A percentile compares a stretch with the other conserved stretches of the same genome.
phyloP scores from a whole-genome alignment of 2,113 vertebrate genomes.

The Microtus oregoni region DNA sequence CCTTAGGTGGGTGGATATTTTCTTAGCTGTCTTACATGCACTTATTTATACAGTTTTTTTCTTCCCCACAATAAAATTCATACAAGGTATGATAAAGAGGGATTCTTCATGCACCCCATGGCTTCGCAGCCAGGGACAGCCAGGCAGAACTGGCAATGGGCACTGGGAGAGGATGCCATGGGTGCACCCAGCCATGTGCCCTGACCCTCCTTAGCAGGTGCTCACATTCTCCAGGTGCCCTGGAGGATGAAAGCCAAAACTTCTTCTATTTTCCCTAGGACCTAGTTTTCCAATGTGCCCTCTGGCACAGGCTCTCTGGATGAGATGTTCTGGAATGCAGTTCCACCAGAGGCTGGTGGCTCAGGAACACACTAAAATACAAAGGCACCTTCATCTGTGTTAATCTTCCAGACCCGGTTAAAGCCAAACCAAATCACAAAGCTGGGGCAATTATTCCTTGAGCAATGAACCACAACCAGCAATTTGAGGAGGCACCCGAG shows the following conservation, averaged over 20 bases:
- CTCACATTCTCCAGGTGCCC: conserved; percentile 50
- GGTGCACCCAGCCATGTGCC: neutral
- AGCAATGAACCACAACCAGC: rapidly evolving
- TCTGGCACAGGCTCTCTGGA: conserved; percentile 54
- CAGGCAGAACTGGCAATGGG: conserved; percentile 43
- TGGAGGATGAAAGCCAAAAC: conserved; percentile 59
- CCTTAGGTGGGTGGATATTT: conserved; percentile 86
- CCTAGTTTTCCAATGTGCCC: conserved; percentile 58
- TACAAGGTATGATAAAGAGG: conserved; percentile 70
- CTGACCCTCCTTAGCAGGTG: conserved; percentile 62
- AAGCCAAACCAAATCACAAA: neutral
- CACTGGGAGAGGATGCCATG: neutral
- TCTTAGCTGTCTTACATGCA: conserved; percentile 82
- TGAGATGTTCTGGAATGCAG: conserved; percentile 58
- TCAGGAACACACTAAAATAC: neutral
- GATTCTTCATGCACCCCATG: neutral
- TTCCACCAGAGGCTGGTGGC: neutral
- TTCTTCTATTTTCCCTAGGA: conserved; percentile 57
- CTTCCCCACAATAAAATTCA: conserved; percentile 72
- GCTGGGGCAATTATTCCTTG: neutral
- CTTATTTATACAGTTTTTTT: conserved; percentile 78
- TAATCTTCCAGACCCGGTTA: neutral
- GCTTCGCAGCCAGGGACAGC: conserved; percentile 1
- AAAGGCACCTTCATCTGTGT: neutral
- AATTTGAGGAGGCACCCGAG: neutral